A percentile compares a stretch with the other conserved stretches of the same genome.
Evolutionary conservation across 2,888 invertebrate species (phyloP).

Genomic region (Meloe dianella): DNA sequence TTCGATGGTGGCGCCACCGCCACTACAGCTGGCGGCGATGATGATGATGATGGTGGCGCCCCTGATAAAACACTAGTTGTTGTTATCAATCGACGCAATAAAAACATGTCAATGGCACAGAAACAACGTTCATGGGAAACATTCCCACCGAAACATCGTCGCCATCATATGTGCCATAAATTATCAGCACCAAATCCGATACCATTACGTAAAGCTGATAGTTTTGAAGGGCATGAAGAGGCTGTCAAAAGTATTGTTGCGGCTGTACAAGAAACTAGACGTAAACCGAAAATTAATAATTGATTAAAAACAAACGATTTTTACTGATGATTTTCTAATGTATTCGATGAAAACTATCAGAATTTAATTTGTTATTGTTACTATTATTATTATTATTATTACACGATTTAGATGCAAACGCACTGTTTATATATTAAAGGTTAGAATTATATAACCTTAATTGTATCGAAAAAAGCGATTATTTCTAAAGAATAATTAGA

Average conservation of each 20-base stretch:
- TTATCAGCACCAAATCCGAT: slow-evolving; percentile 47
- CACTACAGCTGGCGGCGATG: slow-evolving; percentile 30
- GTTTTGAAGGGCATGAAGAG: slow-evolving; percentile 74
- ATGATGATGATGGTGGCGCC: slow-evolving; percentile 41
- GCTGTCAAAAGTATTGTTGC: slow-evolving; percentile 71
- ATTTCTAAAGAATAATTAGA: background rate
- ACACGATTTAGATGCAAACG: background rate
- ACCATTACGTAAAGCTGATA: slow-evolving; percentile 66
- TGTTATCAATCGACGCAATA: slow-evolving; percentile 60
- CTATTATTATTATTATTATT: background rate
- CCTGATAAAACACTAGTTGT: slow-evolving; percentile 62
- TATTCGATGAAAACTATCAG: slow-evolving; percentile 12
- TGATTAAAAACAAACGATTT: slow-evolving; percentile 42
- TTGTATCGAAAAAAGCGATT: background rate
- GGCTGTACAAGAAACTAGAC: slow-evolving; percentile 69
- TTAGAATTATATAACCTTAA: background rate
- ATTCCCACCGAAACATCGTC: slow-evolving; percentile 63
- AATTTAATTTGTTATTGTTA: background rate
- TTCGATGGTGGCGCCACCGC: slow-evolving; percentile 61
- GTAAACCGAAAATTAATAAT: slow-evolving; percentile 60
- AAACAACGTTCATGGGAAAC: slow-evolving; percentile 71
- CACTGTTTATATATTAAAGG: background rate
- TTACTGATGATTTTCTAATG: slow-evolving; percentile 21
- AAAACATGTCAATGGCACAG: slow-evolving; percentile 60
- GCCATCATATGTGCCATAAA: slow-evolving; percentile 56